Conservation (phyloP, 2,797 vertebrate genomes). For the Adelosebastes latens region DNA sequence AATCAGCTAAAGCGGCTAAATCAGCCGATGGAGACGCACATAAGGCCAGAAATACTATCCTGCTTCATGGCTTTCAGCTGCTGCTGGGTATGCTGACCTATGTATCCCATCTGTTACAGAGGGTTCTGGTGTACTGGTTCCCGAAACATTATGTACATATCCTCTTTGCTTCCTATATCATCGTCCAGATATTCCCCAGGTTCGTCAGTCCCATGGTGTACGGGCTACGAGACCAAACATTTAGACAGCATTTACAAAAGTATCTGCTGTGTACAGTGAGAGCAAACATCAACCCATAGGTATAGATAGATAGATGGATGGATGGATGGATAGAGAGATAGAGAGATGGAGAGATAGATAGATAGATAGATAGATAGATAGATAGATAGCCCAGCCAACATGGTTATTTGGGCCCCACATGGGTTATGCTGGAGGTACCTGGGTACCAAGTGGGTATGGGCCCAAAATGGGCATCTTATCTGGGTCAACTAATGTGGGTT, state of each 20-base stretch:
- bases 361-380: no score
- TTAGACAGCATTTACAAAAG: constrained; percentile 57
- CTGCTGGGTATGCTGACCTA: constrained; percentile 63
- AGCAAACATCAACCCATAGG: background rate
- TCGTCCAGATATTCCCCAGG: constrained; percentile 64
- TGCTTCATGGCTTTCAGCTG: constrained; percentile 70
- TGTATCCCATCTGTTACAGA: background rate
- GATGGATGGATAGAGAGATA: no score
- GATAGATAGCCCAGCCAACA: no score
- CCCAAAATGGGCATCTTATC: no score
- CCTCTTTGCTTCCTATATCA: constrained; percentile 39
- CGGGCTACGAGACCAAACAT: constrained; percentile 60
- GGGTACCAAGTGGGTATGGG: no score
- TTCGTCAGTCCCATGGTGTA: constrained; percentile 71
- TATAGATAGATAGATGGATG: no score
- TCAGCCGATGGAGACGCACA: constrained; percentile 9
- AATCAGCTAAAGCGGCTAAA: constrained; percentile 32
- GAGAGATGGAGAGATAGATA: no score
- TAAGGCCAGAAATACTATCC: constrained; percentile 70
- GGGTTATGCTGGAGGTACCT: no score
- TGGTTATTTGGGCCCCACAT: no score
- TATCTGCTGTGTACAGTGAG: constrained; percentile 29
- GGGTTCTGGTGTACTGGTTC: background rate
- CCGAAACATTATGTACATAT: background rate
- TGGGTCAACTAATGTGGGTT: no score